Percentiles rank a stretch among this genome's conserved stretches.
phyloP scores from a whole-genome alignment of 2,797 vertebrate genomes.

The Silurus aristotelis region DNA sequence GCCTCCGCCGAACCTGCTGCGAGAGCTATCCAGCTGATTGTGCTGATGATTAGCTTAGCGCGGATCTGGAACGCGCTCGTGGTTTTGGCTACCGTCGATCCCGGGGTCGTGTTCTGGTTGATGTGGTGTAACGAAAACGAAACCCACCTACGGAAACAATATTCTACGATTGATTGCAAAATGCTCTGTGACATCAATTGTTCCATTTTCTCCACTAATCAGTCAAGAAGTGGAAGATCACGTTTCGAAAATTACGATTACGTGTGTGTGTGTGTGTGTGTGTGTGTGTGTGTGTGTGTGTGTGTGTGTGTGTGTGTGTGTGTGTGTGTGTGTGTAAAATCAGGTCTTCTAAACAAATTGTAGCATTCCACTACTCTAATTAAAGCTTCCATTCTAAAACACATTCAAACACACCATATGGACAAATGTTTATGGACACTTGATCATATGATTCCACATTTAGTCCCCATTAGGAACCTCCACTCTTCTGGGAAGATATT shows the following conservation, averaged over 20 bases:
- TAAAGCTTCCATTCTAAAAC: background rate
- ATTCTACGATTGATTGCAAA: background rate
- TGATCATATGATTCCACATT: no score
- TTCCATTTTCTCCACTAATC: background rate
- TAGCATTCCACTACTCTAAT: background rate
- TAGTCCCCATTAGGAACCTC: no score
- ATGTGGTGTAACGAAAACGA: background rate
- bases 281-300: slow-evolving; percentile 28
- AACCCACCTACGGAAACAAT: background rate
- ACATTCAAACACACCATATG: background rate
- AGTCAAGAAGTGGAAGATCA: background rate
- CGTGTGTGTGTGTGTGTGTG: no score
- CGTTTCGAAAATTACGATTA: background rate
- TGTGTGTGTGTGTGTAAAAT: slow-evolving; percentile 8
- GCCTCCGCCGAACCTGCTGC: slow-evolving; percentile 20
- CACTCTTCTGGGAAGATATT: no score
- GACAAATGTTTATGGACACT: no score
- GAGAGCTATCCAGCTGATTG: slow-evolving; percentile 16
- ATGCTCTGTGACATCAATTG: background rate
- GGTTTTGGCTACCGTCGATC: slow-evolving; percentile 15
- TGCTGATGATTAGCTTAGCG: slow-evolving; percentile 24
- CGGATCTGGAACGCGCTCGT: background rate
- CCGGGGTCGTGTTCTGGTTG: background rate
- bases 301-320: slow-evolving; percentile 22
- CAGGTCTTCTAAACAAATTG: background rate